Conservation (phyloP, 2,888 invertebrate species). For the Melieria crassipennis region DNA sequence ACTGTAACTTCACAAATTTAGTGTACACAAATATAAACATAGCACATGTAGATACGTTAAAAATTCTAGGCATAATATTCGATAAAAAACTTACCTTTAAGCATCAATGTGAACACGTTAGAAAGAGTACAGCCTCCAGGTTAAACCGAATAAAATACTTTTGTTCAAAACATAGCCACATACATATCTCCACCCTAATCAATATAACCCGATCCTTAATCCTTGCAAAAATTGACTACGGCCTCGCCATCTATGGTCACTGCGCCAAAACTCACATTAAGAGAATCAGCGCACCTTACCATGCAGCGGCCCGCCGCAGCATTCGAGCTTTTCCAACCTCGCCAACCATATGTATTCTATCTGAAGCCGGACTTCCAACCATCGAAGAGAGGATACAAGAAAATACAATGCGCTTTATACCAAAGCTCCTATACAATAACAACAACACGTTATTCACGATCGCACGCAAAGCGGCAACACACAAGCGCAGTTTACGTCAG, state of each 20-base stretch:
- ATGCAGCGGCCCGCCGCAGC: conserved; percentile 11
- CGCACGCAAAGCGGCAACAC: background rate
- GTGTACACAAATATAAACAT: background rate
- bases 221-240: conserved; percentile 22
- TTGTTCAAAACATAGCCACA: conserved; percentile 16
- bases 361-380: conserved; percentile 9
- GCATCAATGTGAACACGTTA: conserved; percentile 12
- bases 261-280: conserved; percentile 16
- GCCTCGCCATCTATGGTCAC: conserved; percentile 12
- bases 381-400: background rate
- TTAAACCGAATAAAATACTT: conserved; percentile 23
- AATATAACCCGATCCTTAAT: conserved; percentile 16
- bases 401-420: background rate
- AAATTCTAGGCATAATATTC: conserved; percentile 10
- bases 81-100: conserved; percentile 16
- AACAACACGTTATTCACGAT: background rate
- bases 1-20: background rate
- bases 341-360: background rate
- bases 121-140: conserved; percentile 14
- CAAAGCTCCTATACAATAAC: background rate
- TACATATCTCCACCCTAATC: conserved; percentile 5
- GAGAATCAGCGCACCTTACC: conserved; percentile 16
- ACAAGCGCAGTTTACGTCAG: background rate
- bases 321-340: conserved; percentile 14
- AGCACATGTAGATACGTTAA: background rate